Evolutionary conservation across 2,797 vertebrate species (phyloP).

Genomic region (Ceryle rudis): DNA sequence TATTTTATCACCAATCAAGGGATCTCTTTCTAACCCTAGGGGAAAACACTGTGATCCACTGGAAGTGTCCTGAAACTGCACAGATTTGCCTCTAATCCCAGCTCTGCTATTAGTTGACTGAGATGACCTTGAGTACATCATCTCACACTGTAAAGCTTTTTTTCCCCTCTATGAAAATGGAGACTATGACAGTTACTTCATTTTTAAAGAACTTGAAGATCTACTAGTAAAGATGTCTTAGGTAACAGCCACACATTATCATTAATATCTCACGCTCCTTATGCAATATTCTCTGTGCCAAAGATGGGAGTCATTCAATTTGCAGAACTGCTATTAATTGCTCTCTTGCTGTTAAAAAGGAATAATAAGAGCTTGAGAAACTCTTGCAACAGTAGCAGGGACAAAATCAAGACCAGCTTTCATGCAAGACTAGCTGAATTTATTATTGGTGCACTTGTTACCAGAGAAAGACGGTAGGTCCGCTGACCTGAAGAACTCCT

Average conservation of each 20-base stretch:
- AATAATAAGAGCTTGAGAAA: background rate
- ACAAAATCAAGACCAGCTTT: background rate
- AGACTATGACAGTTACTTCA: conserved; percentile 47
- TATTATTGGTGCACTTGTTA: background rate
- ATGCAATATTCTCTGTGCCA: conserved; percentile 49
- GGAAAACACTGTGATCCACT: conserved; percentile 9
- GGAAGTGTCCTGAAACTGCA: background rate
- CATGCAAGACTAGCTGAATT: background rate
- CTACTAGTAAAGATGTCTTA: conserved; percentile 40
- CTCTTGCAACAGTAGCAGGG: background rate
- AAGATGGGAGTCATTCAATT: conserved; percentile 58
- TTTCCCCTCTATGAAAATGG: conserved; percentile 6
- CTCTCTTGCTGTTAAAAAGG: conserved; percentile 23
- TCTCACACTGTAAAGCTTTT: background rate
- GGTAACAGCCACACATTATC: conserved; percentile 43
- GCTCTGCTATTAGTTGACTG: conserved; percentile 22
- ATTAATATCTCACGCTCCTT: conserved; percentile 39
- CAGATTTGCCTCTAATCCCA: conserved; percentile 20
- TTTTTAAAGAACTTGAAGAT: conserved; percentile 63
- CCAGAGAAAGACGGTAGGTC: background rate
- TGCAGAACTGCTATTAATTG: conserved; percentile 62
- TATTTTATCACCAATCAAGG: background rate
- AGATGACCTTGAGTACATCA: conserved; percentile 35
- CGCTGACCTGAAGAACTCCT: background rate
- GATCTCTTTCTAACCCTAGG: background rate